Percentiles rank a stretch among this genome's conserved stretches.
Evolutionary conservation across 2,888 invertebrate genomes (phyloP).

Genomic region (Lumbricus terrestris): DNA sequence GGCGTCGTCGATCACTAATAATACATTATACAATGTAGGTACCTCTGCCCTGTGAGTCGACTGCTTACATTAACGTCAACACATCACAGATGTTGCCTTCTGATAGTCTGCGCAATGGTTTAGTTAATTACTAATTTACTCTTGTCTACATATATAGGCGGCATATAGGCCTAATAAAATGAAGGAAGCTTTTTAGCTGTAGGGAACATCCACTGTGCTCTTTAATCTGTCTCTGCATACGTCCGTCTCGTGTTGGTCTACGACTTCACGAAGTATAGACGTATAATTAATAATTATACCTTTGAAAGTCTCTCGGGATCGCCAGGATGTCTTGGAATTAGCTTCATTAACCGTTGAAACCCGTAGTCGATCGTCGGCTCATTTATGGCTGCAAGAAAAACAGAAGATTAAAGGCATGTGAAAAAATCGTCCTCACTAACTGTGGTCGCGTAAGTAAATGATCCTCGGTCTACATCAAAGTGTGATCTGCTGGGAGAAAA

Average conservation of each 20-base stretch:
- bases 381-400: slow-evolving; percentile 73
- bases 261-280: slow-evolving; percentile 14
- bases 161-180: too few relatives aligned
- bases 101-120: too few relatives aligned
- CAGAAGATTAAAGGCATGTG: not conserved
- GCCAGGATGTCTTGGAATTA: slow-evolving; percentile 95
- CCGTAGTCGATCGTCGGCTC: slow-evolving; percentile 99
- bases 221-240: not conserved
- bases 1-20: not conserved
- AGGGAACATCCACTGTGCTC: not conserved
- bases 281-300: too few relatives aligned
- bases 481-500: too few relatives aligned
- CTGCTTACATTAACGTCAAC: too few relatives aligned
- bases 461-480: not conserved
- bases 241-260: too few relatives aligned
- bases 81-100: too few relatives aligned
- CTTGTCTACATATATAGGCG: too few relatives aligned
- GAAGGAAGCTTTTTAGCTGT: too few relatives aligned
- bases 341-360: slow-evolving; percentile 94
- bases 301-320: slow-evolving; percentile 98
- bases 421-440: not conserved
- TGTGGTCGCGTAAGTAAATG: not conserved
- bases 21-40: too few relatives aligned
- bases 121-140: too few relatives aligned
- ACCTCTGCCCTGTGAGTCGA: too few relatives aligned